phyloP scores from a whole-genome alignment of 2,797 vertebrate species.

The Falco columbarius region DNA sequence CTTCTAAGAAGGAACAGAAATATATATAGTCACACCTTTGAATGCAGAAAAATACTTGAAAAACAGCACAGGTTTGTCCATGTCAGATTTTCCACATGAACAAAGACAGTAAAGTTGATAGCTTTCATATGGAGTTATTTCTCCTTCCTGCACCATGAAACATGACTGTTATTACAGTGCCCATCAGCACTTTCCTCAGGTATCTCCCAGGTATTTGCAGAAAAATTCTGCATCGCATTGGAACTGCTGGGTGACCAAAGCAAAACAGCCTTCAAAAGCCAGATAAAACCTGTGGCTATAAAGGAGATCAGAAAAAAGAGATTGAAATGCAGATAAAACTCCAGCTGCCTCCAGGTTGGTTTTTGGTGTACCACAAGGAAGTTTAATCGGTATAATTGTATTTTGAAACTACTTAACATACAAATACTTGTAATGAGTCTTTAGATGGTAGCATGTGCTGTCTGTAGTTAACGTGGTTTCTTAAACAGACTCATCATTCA shows the following conservation, averaged over 20 bases:
- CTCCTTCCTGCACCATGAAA: not conserved
- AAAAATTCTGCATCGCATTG: not conserved
- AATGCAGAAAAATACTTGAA: not conserved
- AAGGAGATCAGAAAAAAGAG: slow-evolving; percentile 28
- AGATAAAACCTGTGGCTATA: not conserved
- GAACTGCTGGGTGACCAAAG: slow-evolving; percentile 21
- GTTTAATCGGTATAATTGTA: slow-evolving; percentile 56
- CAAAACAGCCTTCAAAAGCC: slow-evolving; percentile 9
- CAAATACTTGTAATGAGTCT: slow-evolving; percentile 42
- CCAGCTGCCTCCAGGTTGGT: slow-evolving; percentile 32
- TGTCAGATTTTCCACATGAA: not conserved
- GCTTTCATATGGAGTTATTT: not conserved
- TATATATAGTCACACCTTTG: not conserved
- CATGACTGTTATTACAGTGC: not conserved
- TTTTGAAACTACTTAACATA: slow-evolving; percentile 51
- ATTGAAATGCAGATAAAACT: slow-evolving; percentile 30
- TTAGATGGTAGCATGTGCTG: not conserved
- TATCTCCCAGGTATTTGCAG: not conserved
- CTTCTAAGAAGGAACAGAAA: not conserved
- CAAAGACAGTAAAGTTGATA: not conserved
- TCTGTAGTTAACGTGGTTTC: slow-evolving; percentile 39
- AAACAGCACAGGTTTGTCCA: not conserved
- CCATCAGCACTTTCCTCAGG: not conserved
- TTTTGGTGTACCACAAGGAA: slow-evolving; percentile 44
- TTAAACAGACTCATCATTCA: slow-evolving; percentile 25